Conservation (phyloP, 1,140 invertebrate genomes). For the Pomacea maculata region DNA sequence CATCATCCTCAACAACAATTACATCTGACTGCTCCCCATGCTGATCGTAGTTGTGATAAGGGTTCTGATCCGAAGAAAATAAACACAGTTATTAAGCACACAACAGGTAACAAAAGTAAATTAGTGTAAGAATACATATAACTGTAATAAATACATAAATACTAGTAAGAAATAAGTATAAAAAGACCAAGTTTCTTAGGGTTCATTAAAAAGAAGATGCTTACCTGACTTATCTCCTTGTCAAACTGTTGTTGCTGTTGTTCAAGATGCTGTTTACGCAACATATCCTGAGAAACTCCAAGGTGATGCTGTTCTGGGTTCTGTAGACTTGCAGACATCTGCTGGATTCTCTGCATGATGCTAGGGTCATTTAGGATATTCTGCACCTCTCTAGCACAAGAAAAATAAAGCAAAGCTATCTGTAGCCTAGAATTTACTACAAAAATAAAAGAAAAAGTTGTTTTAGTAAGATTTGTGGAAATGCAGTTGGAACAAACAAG, state of each 20-base stretch:
- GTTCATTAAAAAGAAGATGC: neutral
- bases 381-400: constrained; percentile 49
- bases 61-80: neutral
- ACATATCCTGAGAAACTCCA: constrained; percentile 57
- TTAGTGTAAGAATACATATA: neutral
- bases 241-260: constrained; percentile 78
- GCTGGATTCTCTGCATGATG: constrained; percentile 75
- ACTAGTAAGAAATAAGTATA: neutral
- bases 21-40: neutral
- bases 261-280: constrained; percentile 61
- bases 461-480: too few relatives aligned
- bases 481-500: too few relatives aligned
- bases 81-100: neutral
- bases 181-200: neutral
- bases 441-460: too few relatives aligned
- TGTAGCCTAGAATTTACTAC: too few relatives aligned
- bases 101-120: neutral
- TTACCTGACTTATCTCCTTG: constrained; percentile 68
- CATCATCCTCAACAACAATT: constrained; percentile 24
- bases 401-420: neutral
- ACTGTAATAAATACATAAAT: neutral
- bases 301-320: constrained; percentile 62
- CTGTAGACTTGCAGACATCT: constrained; percentile 69
- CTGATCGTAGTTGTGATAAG: constrained; percentile 9
- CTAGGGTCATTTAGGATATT: constrained; percentile 77